Evolutionary conservation across 1,140 invertebrate species (phyloP).

Genomic region (Drosophila auraria): DNA sequence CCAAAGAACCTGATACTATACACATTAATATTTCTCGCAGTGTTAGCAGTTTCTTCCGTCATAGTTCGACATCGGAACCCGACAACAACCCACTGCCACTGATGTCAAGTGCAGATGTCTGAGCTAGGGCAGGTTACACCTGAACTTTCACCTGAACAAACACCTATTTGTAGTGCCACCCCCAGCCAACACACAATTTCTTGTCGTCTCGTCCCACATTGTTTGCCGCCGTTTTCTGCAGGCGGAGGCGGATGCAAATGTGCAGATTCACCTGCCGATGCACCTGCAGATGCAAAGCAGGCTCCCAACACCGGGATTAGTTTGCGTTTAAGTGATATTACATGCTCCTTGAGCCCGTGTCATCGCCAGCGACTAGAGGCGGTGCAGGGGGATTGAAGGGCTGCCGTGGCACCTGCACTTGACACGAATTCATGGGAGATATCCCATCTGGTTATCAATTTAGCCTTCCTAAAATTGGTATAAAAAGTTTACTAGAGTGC

Average conservation of each 20-base stretch:
- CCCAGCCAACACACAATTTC: not conserved
- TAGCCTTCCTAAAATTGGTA: not conserved
- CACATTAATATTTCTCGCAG: too few relatives aligned
- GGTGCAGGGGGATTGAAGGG: not conserved
- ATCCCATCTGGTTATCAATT: slow-evolving; percentile 6
- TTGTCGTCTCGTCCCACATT: not conserved
- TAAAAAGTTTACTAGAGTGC: not conserved
- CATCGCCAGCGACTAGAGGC: slow-evolving; percentile 9
- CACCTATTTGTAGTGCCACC: slow-evolving; percentile 4
- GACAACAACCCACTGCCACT: not conserved
- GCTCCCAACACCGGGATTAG: slow-evolving; percentile 52
- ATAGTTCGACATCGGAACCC: not conserved
- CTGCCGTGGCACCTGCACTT: slow-evolving; percentile 7
- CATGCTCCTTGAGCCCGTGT: slow-evolving; percentile 54
- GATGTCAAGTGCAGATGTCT: slow-evolving; percentile 14
- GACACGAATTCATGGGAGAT: not conserved
- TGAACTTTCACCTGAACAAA: slow-evolving; percentile 14
- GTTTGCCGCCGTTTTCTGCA: slow-evolving; percentile 30
- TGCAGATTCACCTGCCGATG: slow-evolving; percentile 13
- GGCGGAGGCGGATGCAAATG: slow-evolving; percentile 8
- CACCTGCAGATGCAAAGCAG: slow-evolving; percentile 8
- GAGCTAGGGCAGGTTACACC: slow-evolving; percentile 1
- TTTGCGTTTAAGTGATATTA: slow-evolving; percentile 68
- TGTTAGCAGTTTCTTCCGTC: too few relatives aligned
- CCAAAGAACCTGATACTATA: too few relatives aligned